Base-by-base conservation (phyloP, 2,888 invertebrate species). In the Agrotis puta region DNA sequence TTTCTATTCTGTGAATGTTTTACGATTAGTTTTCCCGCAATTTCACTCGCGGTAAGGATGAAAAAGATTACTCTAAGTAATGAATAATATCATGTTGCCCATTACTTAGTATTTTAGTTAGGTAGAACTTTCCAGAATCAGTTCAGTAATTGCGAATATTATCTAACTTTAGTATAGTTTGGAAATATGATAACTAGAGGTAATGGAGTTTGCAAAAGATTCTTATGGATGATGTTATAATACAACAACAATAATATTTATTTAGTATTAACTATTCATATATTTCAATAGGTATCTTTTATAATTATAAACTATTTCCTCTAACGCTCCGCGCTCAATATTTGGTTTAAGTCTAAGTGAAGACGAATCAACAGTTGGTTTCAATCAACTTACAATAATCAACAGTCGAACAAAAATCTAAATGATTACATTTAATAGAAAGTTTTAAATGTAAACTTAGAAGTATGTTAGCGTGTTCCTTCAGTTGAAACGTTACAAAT, bases 201-300 rank as follows among this genome's bases (percentile, higher is more conserved):
- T 43, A 14, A 3, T 2, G 13, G 3, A 54, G 13, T 6, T 56
- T n/a, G 13, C 27, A 33, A 33, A 6, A 56, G n/a, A n/a, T 18
- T n/a, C 33, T 43, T 11, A 33, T 33, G 0, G 13, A 47, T 18
- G 53, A 39, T 27, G 20, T 39, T 0, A 7, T 13, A 92, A 89
- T 91, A 86, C 92, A 92, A 92, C 91, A 87, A 89, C 86, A 88
- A 74, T 88, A 61, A 74, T 88, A 61, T 74, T 87, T 89, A 89
- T 92, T 91, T 91, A 92, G 88, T 92, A 92, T 91, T 92, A 96
- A 96, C 96, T 96, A 96, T 93, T 94, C 86, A 95, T 95, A 95
- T 96, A 95, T 94, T 95, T 95, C 93, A 94, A 95, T 95, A 95
- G 85, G 93, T 94, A 95, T 96, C 94, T 95, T 94, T 95, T 95